Percentiles rank a stretch among this genome's conserved stretches.
These are phyloP conservation scores for Muraenolepis orangiensis DNA, from an alignment of 2,797 vertebrate species.

Conservation along the genomic window DNA sequence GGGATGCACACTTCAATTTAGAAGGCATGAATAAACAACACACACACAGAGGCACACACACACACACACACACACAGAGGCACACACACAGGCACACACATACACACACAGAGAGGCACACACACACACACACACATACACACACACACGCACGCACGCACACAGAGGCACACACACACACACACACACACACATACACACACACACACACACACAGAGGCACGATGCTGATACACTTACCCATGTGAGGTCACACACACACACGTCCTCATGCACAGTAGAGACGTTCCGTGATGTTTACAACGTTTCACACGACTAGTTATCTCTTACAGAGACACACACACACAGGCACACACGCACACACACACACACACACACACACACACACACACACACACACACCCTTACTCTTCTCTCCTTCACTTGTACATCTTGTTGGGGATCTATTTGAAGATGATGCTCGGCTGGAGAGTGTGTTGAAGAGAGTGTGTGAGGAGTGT, in stretches of 20 bases:
- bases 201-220: conserved; percentile 13
- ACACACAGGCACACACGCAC: conserved; percentile 4
- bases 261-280: neutral
- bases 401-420: too few relatives aligned
- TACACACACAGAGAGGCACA: neutral
- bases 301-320: neutral
- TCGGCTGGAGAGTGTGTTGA: conserved; percentile 40
- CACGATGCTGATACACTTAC: conserved; percentile 24
- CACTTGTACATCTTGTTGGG: conserved; percentile 9
- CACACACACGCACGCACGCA: neutral
- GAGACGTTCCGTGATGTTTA: neutral
- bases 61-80: neutral
- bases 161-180: neutral
- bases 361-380: conserved; percentile 7
- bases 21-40: conserved; percentile 77
- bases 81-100: neutral
- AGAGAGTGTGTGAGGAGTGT: conserved; percentile 34
- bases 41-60: conserved; percentile 47
- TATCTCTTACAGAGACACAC: conserved; percentile 6
- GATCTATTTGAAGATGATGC: conserved; percentile 43
- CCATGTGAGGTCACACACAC: conserved; percentile 26
- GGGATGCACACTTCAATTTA: conserved; percentile 75
- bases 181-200: neutral
- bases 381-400: neutral
- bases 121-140: conserved; percentile 23